phyloP scores from a whole-genome alignment of 2,797 vertebrate genomes.

The Distichodus sexfasciatus region DNA sequence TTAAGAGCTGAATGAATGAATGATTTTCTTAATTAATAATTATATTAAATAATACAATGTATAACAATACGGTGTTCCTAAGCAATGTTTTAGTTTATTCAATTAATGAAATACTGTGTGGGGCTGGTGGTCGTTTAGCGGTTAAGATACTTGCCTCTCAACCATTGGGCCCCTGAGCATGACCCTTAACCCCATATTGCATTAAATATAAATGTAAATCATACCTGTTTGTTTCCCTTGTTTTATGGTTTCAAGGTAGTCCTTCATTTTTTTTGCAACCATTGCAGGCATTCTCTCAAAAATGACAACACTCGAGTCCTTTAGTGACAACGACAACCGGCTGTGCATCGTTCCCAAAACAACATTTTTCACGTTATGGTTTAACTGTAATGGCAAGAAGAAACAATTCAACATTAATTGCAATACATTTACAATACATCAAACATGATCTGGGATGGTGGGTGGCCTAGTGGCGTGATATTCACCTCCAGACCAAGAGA shows the following conservation, averaged over 20 bases:
- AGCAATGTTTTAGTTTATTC: no score
- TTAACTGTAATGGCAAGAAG: conserved; percentile 73
- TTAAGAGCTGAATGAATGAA: conserved; percentile 76
- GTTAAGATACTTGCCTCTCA: no score
- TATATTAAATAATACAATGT: not conserved
- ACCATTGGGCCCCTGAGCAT: no score
- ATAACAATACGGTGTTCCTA: not conserved
- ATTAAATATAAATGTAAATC: no score
- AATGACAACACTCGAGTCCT: conserved; percentile 83
- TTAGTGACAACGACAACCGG: conserved; percentile 85
- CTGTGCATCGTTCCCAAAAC: conserved; percentile 71
- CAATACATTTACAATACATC: not conserved
- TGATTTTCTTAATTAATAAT: not conserved
- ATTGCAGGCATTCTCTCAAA: conserved; percentile 82
- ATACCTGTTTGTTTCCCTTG: conserved; percentile 83
- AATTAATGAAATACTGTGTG: no score
- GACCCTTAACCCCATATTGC: no score
- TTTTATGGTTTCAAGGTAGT: conserved; percentile 87
- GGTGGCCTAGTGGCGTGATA: no score
- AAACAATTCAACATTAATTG: not conserved
- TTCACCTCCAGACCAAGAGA: no score
- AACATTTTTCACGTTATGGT: conserved; percentile 92
- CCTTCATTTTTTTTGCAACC: conserved; percentile 84
- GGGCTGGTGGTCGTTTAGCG: no score
- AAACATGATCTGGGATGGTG: no score